Percentiles rank a stretch among this genome's conserved stretches.
phyloP scores from a whole-genome alignment of 2,113 vertebrate genomes.

The Porphyrio hochstetteri region DNA sequence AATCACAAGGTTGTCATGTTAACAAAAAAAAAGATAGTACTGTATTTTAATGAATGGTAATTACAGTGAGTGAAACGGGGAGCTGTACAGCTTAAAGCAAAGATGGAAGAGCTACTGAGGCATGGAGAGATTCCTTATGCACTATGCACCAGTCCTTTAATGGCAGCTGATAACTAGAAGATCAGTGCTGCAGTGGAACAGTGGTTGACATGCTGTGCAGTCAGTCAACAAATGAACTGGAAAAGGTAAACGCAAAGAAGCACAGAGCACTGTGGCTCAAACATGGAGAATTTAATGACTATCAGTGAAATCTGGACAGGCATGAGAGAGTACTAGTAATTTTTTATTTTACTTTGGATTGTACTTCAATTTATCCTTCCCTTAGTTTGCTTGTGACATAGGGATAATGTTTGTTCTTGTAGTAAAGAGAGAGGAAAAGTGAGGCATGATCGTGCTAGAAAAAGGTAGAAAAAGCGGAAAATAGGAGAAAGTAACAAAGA shows the following conservation, averaged over 20 bases:
- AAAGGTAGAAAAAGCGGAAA: neutral
- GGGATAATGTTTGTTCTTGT: neutral
- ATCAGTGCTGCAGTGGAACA: neutral
- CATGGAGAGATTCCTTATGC: neutral
- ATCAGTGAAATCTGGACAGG: neutral
- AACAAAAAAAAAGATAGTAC: neutral
- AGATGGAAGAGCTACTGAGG: neutral
- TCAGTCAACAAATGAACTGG: neutral
- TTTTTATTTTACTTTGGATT: neutral
- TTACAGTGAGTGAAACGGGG: neutral
- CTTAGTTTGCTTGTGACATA: neutral
- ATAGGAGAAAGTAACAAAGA: accelerated
- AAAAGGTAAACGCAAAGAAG: neutral
- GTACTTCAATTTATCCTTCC: neutral
- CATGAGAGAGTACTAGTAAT: neutral
- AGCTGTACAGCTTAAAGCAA: neutral
- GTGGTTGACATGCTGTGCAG: neutral
- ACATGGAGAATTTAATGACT: neutral
- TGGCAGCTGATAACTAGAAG: neutral
- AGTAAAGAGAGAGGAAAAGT: neutral
- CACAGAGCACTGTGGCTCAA: neutral
- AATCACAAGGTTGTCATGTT: neutral
- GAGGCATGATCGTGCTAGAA: neutral
- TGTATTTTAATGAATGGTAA: neutral
- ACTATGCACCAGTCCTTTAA: neutral